Base-by-base conservation (phyloP, 2,797 vertebrate genomes). In the Anguilla obscura region DNA sequence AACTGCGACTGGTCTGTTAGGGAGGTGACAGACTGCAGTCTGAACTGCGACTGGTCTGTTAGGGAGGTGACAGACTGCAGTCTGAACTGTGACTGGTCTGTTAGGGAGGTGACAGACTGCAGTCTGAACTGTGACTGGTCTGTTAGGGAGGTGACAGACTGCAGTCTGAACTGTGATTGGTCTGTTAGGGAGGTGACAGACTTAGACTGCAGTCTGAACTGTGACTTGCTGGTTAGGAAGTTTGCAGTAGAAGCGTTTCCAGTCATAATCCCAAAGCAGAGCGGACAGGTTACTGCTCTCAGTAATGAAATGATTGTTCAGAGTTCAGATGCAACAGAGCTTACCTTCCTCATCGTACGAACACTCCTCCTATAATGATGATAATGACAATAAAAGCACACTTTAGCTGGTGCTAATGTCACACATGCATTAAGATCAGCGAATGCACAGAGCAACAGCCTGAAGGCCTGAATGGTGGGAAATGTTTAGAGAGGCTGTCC, bases 301-400 rank as follows among this genome's bases (percentile, higher is more conserved):
- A 84, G 45, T 69, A 89, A 87, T 76, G 48, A 50, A 83, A 82
- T 48, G 33, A 83, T 54, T 91, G 90, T 91, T 91, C 83, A 90
- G 90, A 84, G 89, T 89, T 71, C 27, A 85, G 91, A 93, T 91
- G 91, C 91, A 90, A 84, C 14, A 18, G 45, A 27, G 90, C 94
- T 96, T 95, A 95, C 94, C 94, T 89, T 90, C 90, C 86, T 94
- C 91, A 45, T 89, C 92, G 88, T 91, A 91, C 45, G 89, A 90
- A 90, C 88, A 90, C 9, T 90, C 90, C 2, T 92, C 95, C 95
- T 95, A 94, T 89, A 94, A 94, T 90, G 93, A 85, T 89, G 88
- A 90, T 7, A 90, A 12, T 14, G 71, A 88, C 88, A 86, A 52
- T 56, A 87, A 85, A 21, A 74, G 18, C 16, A 54, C 45, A 56